A percentile compares a stretch with the other conserved stretches of the same genome.
Evolutionary conservation across 2,113 vertebrate genomes (phyloP).

Genomic region (Dissostichus mawsoni): DNA sequence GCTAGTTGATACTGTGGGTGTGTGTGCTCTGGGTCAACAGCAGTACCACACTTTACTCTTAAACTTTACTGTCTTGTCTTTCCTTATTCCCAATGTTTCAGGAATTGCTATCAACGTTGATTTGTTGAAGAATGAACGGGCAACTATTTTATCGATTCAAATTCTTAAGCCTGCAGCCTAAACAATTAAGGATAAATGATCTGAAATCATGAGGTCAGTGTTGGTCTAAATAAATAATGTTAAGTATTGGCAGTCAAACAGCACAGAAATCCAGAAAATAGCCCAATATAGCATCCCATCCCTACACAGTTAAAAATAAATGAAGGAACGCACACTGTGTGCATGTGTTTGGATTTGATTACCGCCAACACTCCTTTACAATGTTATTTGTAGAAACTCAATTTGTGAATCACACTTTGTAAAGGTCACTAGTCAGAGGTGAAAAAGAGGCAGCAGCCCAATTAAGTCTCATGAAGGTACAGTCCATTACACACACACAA

Average conservation of each 20-base stretch:
- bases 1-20: conserved; percentile 39
- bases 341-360: conserved; percentile 12
- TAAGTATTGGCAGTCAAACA: background rate
- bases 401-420: conserved; percentile 23
- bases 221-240: background rate
- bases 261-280: background rate
- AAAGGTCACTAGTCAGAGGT: background rate
- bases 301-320: background rate
- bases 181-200: background rate
- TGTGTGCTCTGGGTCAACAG: conserved; percentile 33
- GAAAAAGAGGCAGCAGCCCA: conserved; percentile 18
- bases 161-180: background rate
- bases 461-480: conserved; percentile 21
- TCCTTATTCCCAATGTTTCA: background rate
- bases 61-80: background rate
- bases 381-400: conserved; percentile 6
- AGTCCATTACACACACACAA: conserved; percentile 8
- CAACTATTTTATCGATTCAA: no score
- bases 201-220: background rate
- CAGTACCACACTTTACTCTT: background rate
- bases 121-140: no score
- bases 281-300: background rate
- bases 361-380: background rate
- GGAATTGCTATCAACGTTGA: no score
- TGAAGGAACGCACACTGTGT: background rate